Conservation (phyloP, 1,140 invertebrate species). For the Listronotus bonariensis region DNA sequence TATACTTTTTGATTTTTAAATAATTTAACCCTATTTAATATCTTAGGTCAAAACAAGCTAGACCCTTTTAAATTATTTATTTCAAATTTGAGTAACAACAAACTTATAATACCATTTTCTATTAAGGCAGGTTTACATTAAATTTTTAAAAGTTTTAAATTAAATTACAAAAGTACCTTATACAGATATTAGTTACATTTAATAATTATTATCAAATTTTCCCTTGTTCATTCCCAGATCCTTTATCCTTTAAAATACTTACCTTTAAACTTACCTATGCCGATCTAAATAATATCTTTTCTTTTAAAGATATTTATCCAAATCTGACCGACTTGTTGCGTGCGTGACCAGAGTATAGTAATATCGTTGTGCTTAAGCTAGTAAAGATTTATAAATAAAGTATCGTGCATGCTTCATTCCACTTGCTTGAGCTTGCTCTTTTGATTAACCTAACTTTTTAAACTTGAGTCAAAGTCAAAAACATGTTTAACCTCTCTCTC, state of each 20-base stretch:
- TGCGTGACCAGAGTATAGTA: slow-evolving; percentile 12
- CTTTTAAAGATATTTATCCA: background rate
- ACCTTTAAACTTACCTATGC: slow-evolving; percentile 7
- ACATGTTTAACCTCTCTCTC: too few relatives aligned
- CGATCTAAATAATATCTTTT: slow-evolving; percentile 4
- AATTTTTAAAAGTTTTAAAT: slow-evolving; percentile 7
- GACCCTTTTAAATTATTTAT: too few relatives aligned
- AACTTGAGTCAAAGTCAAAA: too few relatives aligned
- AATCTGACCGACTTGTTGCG: slow-evolving; percentile 8
- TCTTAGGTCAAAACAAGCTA: too few relatives aligned
- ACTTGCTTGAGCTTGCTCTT: too few relatives aligned
- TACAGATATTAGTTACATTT: slow-evolving; percentile 20
- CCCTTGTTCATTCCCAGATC: background rate
- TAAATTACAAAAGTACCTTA: slow-evolving; percentile 29
- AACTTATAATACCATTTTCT: background rate
- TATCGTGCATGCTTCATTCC: too few relatives aligned
- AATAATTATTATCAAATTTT: background rate
- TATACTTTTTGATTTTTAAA: too few relatives aligned
- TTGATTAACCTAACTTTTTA: too few relatives aligned
- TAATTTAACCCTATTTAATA: too few relatives aligned
- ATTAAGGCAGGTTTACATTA: background rate
- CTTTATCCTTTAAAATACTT: background rate
- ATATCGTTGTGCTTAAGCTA: slow-evolving; percentile 6
- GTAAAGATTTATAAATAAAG: slow-evolving; percentile 5
- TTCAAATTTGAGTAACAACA: background rate